Evolutionary conservation across 2,888 invertebrate genomes (phyloP).

Genomic region (Aromia moschata): DNA sequence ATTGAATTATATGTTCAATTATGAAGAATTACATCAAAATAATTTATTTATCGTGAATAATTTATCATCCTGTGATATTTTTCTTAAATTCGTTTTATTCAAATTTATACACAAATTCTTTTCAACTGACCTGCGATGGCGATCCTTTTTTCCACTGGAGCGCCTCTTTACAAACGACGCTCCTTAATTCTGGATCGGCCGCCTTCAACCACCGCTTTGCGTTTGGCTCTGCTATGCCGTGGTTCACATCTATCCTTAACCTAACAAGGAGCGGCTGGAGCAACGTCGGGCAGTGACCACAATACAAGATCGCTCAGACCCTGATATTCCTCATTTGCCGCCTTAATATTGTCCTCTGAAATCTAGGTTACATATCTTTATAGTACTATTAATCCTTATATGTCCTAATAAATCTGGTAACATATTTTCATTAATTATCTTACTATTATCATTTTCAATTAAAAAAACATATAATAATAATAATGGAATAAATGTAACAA

Average conservation of each 20-base stretch:
- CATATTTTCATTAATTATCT: no score
- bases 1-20: no score
- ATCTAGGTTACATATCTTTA: constrained; percentile 62
- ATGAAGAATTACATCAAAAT: no score
- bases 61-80: no score
- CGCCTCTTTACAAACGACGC: constrained; percentile 87
- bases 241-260: constrained; percentile 72
- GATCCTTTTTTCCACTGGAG: constrained; percentile 79
- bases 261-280: constrained; percentile 80
- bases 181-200: constrained; percentile 79
- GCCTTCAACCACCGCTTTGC: constrained; percentile 78
- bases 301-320: constrained; percentile 83
- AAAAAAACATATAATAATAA: no score
- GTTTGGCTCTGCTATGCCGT: constrained; percentile 54
- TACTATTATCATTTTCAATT: no score
- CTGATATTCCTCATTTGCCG: constrained; percentile 75
- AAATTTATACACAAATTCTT: no score
- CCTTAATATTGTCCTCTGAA: constrained; percentile 74
- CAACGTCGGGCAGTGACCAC: constrained; percentile 81
- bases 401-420: no score
- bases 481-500: no score
- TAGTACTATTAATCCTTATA: no score
- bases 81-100: no score
- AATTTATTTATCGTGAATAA: no score
- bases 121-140: constrained; percentile 61